A percentile compares a stretch with the other conserved stretches of the same genome.
phyloP scores from a whole-genome alignment of 1,140 invertebrate species.

The Drosophila prosaltans region DNA sequence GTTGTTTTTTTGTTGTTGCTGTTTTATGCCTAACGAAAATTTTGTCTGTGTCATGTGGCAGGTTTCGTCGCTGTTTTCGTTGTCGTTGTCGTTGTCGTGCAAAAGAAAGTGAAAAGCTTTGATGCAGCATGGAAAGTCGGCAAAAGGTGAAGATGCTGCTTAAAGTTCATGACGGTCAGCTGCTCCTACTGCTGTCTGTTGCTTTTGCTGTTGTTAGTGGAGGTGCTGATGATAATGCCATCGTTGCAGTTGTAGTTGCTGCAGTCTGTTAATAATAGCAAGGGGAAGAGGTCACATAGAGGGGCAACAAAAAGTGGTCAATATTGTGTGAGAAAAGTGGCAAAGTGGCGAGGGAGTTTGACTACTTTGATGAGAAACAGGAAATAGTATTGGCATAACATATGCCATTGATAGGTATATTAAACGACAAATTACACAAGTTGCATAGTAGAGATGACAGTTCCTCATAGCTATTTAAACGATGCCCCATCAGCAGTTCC shows the following conservation, averaged over 20 bases:
- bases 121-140: constrained; percentile 65
- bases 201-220: background rate
- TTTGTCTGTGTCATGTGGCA: constrained; percentile 56
- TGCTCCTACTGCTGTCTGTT: constrained; percentile 21
- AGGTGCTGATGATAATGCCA: constrained; percentile 19
- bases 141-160: constrained; percentile 75
- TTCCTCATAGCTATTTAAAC: background rate
- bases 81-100: constrained; percentile 28
- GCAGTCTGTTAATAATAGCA: constrained; percentile 21
- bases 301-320: constrained; percentile 14
- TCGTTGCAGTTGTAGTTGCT: no score
- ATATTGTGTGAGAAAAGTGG: constrained; percentile 15
- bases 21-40: constrained; percentile 29
- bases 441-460: background rate
- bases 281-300: constrained; percentile 32
- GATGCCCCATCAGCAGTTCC: background rate
- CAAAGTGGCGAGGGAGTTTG: constrained; percentile 7
- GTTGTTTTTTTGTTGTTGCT: constrained; percentile 30
- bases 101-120: constrained; percentile 73
- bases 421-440: constrained; percentile 16
- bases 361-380: constrained; percentile 3
- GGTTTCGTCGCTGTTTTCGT: constrained; percentile 34
- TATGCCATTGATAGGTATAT: no score
- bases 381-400: constrained; percentile 4
- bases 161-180: constrained; percentile 71